These are phyloP conservation scores for Drosophila rhopaloa DNA, from an alignment of 1,140 invertebrate genomes.

Conservation along the genomic window DNA sequence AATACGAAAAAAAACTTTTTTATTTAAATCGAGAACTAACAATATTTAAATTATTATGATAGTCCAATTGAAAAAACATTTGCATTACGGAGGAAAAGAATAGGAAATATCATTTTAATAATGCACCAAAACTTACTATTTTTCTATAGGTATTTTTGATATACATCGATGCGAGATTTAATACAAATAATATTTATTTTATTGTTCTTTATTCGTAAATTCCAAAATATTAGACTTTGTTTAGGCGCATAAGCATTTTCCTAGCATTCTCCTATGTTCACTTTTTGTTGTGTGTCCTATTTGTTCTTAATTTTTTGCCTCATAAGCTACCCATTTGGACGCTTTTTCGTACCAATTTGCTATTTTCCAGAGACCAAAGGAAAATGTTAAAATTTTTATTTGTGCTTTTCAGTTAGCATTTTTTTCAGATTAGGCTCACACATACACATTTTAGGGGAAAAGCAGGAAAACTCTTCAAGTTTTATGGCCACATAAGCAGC, in stretches of 20 bases:
- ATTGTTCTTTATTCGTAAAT: no score
- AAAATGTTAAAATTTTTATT: constrained; percentile 44
- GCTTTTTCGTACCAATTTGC: constrained; percentile 31
- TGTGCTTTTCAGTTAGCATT: constrained; percentile 23
- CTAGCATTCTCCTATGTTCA: not conserved
- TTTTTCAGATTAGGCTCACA: constrained; percentile 13
- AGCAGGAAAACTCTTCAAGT: constrained; percentile 53
- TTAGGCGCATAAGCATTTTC: not conserved
- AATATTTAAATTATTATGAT: no score
- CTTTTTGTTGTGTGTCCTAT: constrained; percentile 1
- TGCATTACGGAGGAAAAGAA: no score
- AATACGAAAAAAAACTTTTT: no score
- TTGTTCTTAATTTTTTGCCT: constrained; percentile 2
- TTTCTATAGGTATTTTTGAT: not conserved
- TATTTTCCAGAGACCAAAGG: constrained; percentile 24
- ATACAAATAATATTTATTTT: no score
- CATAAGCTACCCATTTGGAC: constrained; percentile 37
- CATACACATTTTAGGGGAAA: constrained; percentile 1
- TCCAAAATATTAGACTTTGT: no score
- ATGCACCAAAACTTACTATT: no score
- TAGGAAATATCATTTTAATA: no score
- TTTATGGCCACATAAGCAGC: constrained; percentile 73
- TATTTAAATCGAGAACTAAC: no score
- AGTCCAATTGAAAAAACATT: no score
- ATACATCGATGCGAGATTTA: not conserved